Percentiles rank a stretch among this genome's conserved stretches.
These are phyloP conservation scores for Phocides pigmalion DNA, from an alignment of 1,140 invertebrate species.

Conservation along the genomic window DNA sequence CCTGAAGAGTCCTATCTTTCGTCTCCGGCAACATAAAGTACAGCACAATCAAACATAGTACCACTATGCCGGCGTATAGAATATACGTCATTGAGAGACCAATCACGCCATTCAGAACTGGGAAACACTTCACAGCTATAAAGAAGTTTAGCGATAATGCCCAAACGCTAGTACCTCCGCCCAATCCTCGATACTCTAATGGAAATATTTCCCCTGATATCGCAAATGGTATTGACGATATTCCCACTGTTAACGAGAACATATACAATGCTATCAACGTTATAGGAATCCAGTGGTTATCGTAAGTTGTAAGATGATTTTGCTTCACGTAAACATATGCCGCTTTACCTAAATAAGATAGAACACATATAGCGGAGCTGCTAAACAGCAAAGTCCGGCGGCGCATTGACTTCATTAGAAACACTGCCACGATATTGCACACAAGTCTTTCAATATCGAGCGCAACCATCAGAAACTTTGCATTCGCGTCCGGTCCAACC, in stretches of 20 bases:
- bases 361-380: conserved; percentile 60
- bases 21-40: conserved; percentile 74
- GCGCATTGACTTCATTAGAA: conserved; percentile 67
- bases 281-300: conserved; percentile 66
- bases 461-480: conserved; percentile 67
- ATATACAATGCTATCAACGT: conserved; percentile 66
- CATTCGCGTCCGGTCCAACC: conserved; percentile 64
- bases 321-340: conserved; percentile 63
- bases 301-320: conserved; percentile 48
- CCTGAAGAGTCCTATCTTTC: conserved; percentile 71
- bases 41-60: conserved; percentile 52
- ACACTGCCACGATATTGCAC: conserved; percentile 72
- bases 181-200: conserved; percentile 70
- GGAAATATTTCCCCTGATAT: conserved; percentile 76
- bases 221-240: conserved; percentile 72
- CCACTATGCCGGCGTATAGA: conserved; percentile 61
- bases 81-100: conserved; percentile 64
- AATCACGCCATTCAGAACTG: conserved; percentile 55
- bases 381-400: conserved; percentile 67
- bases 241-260: conserved; percentile 72
- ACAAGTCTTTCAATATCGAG: conserved; percentile 68
- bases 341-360: conserved; percentile 63
- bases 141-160: conserved; percentile 70
- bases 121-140: conserved; percentile 70
- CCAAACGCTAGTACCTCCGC: conserved; percentile 66